Evolutionary conservation across 1,140 invertebrate genomes (phyloP).

Genomic region (Battus philenor): DNA sequence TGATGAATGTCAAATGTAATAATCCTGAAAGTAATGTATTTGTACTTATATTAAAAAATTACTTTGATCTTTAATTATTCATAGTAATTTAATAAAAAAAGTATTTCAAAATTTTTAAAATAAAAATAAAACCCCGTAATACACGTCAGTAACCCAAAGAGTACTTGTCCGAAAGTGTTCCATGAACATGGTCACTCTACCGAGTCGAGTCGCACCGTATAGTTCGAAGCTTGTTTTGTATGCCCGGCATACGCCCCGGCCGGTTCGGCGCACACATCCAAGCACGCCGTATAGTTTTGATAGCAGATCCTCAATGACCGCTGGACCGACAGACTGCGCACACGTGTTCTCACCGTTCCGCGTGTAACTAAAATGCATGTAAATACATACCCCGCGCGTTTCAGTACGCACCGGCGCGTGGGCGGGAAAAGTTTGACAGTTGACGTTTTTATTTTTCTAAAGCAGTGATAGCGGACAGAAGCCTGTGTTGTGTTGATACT

Average conservation of each 20-base stretch:
- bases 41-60: no score
- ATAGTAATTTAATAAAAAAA: no score
- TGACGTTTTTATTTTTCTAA: constrained; percentile 41
- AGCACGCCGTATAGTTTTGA: constrained; percentile 63
- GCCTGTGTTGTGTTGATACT: constrained; percentile 22
- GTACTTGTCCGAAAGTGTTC: no score
- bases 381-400: constrained; percentile 52
- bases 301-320: constrained; percentile 74
- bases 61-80: no score
- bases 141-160: no score
- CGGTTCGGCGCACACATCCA: constrained; percentile 66
- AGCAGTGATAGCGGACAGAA: constrained; percentile 31
- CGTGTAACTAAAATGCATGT: constrained; percentile 57
- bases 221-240: constrained; percentile 57
- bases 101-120: no score
- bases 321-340: constrained; percentile 68
- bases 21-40: no score
- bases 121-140: no score
- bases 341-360: constrained; percentile 51
- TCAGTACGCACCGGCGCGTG: constrained; percentile 38
- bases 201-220: constrained; percentile 21
- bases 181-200: constrained; percentile 8
- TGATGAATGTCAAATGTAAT: no score
- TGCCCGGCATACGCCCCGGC: constrained; percentile 53
- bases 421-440: constrained; percentile 54